Evolutionary conservation across 2,888 invertebrate genomes (phyloP).

Genomic region (Bombylius major): DNA sequence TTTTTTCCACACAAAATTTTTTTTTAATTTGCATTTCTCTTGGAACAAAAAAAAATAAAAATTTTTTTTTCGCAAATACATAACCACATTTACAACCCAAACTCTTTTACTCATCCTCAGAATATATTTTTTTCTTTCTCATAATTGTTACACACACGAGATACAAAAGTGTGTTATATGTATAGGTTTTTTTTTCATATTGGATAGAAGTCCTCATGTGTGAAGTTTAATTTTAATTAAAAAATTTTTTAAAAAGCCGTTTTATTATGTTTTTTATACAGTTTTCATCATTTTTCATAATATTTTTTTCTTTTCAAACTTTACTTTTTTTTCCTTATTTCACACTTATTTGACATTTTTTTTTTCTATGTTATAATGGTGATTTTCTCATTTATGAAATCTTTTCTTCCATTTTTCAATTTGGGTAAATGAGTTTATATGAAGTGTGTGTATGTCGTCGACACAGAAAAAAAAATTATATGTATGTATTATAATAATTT

Average conservation of each 20-base stretch:
- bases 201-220: slow-evolving; percentile 5
- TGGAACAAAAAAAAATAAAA: not conserved
- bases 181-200: not conserved
- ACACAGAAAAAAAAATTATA: too few species aligned
- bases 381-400: too few species aligned
- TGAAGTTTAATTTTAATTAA: slow-evolving; percentile 13
- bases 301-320: not conserved
- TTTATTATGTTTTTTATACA: slow-evolving; percentile 7
- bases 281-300: not conserved
- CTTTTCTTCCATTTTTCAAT: too few species aligned
- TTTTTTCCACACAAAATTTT: not conserved
- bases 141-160: too few species aligned
- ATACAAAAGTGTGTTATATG: not conserved
- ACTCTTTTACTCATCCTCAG: too few species aligned
- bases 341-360: not conserved
- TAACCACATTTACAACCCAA: too few species aligned
- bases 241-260: slow-evolving; percentile 9
- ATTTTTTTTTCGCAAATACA: too few species aligned
- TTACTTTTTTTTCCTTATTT: not conserved
- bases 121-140: too few species aligned
- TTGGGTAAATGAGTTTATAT: too few species aligned
- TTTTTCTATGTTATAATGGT: not conserved
- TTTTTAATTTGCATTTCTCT: not conserved
- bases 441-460: too few species aligned
- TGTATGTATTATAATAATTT: too few species aligned